A percentile compares a stretch with the other conserved stretches of the same genome.
Evolutionary conservation across 1,140 invertebrate genomes (phyloP).

Genomic region (Papilio glaucus): DNA sequence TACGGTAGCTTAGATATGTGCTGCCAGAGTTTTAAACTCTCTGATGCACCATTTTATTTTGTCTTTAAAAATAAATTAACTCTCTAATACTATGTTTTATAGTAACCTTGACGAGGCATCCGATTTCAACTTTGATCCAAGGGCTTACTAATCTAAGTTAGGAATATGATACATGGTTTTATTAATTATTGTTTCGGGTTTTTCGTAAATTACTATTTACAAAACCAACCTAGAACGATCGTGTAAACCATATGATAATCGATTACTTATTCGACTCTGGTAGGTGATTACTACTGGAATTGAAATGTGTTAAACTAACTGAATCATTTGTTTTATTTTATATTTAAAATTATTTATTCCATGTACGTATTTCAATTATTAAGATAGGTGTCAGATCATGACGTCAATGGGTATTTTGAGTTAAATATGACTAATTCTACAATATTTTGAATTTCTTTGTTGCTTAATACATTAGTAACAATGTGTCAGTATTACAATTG

Average conservation of each 20-base stretch:
- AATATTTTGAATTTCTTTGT: not conserved
- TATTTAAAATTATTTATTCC: conserved; percentile 16
- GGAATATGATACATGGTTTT: too few species aligned
- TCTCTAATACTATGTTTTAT: too few species aligned
- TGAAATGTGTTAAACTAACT: not conserved
- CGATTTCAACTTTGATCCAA: too few species aligned
- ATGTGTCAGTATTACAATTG: not conserved
- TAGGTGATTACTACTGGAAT: not conserved
- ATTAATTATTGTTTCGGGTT: too few species aligned
- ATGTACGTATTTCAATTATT: conserved; percentile 18
- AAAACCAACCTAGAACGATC: too few species aligned
- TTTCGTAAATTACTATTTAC: not conserved
- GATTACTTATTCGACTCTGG: conserved; percentile 2
- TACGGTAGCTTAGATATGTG: too few species aligned
- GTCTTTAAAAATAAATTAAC: too few species aligned
- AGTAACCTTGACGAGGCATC: too few species aligned
- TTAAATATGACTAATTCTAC: not conserved
- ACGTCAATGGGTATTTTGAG: conserved; percentile 1
- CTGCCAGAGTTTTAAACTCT: too few species aligned
- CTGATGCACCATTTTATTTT: too few species aligned
- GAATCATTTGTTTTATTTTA: not conserved
- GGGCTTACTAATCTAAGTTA: too few species aligned
- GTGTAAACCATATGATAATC: not conserved
- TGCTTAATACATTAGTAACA: not conserved
- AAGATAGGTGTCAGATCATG: not conserved